These are phyloP conservation scores for Argya squamiceps DNA, from an alignment of 2,797 vertebrate species.

Conservation along the genomic window DNA sequence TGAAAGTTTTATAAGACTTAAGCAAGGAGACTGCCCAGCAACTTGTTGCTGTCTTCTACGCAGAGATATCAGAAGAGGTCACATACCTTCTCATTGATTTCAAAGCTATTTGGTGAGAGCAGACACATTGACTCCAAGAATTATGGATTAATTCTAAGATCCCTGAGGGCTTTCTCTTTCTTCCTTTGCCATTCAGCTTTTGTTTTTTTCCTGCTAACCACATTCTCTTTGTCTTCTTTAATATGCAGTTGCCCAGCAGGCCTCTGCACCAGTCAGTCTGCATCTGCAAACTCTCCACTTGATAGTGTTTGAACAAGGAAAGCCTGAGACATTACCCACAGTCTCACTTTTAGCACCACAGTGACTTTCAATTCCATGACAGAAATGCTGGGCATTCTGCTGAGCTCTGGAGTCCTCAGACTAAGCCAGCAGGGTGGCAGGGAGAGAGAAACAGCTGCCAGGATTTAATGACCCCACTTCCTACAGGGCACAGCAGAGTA, in stretches of 20 bases:
- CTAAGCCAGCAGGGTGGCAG: not conserved
- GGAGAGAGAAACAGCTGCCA: not conserved
- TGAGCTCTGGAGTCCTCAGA: not conserved
- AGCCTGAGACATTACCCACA: not conserved
- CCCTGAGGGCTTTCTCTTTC: not conserved
- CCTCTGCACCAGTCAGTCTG: not conserved
- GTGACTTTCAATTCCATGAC: not conserved
- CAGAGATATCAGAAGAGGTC: not conserved
- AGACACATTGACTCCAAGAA: not conserved
- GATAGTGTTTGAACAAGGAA: not conserved
- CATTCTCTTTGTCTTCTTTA: not conserved
- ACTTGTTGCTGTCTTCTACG: not conserved
- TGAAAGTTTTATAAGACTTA: not conserved
- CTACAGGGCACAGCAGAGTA: not conserved
- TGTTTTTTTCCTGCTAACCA: not conserved
- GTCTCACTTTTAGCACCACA: not conserved
- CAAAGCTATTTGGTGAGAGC: not conserved
- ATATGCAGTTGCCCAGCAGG: not conserved
- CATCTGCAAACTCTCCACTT: not conserved
- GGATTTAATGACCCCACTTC: not conserved
- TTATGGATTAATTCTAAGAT: not conserved
- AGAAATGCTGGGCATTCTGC: not conserved
- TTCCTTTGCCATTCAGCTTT: not conserved
- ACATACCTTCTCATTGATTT: not conserved
- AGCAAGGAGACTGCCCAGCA: not conserved